Evolutionary conservation across 2,888 invertebrate species (phyloP).

Genomic region (Megaustenia siamemsis): DNA sequence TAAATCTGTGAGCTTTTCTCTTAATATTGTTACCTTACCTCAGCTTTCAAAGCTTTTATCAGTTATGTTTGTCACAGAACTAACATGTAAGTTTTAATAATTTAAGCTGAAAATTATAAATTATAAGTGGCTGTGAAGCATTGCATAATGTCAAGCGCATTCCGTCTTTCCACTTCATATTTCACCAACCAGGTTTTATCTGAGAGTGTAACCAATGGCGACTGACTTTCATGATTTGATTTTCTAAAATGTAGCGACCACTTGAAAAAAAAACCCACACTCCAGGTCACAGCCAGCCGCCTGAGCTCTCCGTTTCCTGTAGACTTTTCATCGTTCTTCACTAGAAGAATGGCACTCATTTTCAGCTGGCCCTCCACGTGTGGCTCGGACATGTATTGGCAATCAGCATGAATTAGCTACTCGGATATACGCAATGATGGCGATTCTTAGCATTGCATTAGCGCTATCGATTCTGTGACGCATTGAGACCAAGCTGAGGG

Average conservation of each 20-base stretch:
- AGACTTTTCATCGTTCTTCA: slow-evolving; percentile 33
- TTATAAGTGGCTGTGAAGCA: no score
- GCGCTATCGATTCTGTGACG: slow-evolving; percentile 33
- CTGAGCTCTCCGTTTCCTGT: slow-evolving; percentile 43
- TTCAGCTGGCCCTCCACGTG: slow-evolving; percentile 42
- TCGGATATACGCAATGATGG: slow-evolving; percentile 48
- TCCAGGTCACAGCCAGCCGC: slow-evolving; percentile 26
- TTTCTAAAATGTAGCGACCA: slow-evolving; percentile 24
- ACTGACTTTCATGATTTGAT: background rate
- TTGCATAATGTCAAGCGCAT: no score
- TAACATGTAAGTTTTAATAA: no score
- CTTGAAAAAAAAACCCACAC: slow-evolving; percentile 36
- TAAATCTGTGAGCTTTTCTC: no score
- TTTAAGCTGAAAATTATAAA: no score
- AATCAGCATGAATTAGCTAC: slow-evolving; percentile 52
- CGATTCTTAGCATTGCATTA: slow-evolving; percentile 46
- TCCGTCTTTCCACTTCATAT: no score
- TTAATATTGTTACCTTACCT: no score
- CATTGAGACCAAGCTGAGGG: slow-evolving; percentile 23
- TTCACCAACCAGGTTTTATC: background rate
- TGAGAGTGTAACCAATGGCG: background rate
- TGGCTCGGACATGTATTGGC: slow-evolving; percentile 53
- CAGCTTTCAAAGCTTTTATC: no score
- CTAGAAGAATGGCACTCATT: slow-evolving; percentile 43
- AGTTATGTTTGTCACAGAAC: no score